Base-by-base conservation (phyloP, 2,888 invertebrate genomes). In the Parnassius glacialis region DNA sequence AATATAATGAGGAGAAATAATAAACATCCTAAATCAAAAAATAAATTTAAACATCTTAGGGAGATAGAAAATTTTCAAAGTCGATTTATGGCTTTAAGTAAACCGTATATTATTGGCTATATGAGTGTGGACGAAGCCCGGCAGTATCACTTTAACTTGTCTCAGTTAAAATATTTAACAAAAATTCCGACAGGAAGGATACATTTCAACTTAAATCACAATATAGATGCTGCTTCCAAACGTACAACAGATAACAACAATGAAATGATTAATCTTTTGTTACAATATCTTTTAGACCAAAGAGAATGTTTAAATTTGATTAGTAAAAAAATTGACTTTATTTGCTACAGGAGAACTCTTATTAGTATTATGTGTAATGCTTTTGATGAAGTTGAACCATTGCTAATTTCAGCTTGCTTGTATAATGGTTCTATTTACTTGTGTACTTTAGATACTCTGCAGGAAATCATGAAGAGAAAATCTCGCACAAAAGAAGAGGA, bases 71-170 rank as follows among this genome's bases (percentile, higher is more conserved):
- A 12, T n/a, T 47, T n/a, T 47, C 12, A n/a, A n/a, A 47, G n/a
- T 47, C 13, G n/a, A 47, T 47, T 11, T 47, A n/a, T 47, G 7
- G n/a, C 47, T 47, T 47, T 47, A 47, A 47, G 47, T n/a, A 47
- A 47, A 47, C 47, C 47, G 9, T 47, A 41, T 10, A 70, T 76
- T 48, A 52, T 74, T 11, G 78, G 77, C 0, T 79, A 72, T 44
- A 78, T 78, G 78, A 78, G 78, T 64, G 76, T 78, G 11, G 71
- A 79, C 71, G 66, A 62, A n/a, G 52, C 43, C 11, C 66, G 78
- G n/a, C 62, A 75, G 42, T 79, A 74, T 61, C 65, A 68, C 52
- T 59, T 67, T 5, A 69, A 79, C 68, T 67, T 80, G 60, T 72
- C 74, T 20, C 75, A 78, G 62, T 59, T 79, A 2, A 78, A 79